phyloP scores from a whole-genome alignment of 2,797 vertebrate genomes.

The Caiman crocodilus region DNA sequence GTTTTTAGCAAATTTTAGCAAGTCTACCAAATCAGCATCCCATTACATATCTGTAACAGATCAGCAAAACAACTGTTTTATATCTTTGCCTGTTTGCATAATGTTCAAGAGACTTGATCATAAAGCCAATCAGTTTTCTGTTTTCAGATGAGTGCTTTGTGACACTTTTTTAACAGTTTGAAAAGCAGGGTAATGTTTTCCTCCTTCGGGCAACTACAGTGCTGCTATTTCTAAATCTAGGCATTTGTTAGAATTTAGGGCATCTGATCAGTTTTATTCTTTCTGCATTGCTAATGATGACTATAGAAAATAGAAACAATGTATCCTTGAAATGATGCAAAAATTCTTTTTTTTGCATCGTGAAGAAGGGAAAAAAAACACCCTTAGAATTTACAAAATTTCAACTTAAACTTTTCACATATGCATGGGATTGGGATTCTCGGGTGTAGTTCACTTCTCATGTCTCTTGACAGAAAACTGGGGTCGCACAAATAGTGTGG shows the following conservation, averaged over 20 bases:
- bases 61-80: not conserved
- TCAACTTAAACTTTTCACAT: not conserved
- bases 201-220: not conserved
- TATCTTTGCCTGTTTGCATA: not conserved
- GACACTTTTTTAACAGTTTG: not conserved
- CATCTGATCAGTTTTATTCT: not conserved
- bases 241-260: not conserved
- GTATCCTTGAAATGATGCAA: not conserved
- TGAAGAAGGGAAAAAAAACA: not conserved
- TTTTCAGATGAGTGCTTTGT: not conserved
- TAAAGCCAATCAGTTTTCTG: not conserved
- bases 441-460: not conserved
- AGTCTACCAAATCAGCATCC: not conserved
- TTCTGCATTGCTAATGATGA: slow-evolving; percentile 8
- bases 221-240: not conserved
- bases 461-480: not conserved
- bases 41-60: not conserved
- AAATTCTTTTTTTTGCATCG: not conserved
- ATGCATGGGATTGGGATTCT: not conserved
- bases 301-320: not conserved
- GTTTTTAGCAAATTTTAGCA: not conserved
- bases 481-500: not conserved
- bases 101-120: not conserved
- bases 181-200: not conserved
- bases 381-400: not conserved